Base-by-base conservation (phyloP, 2,888 invertebrate genomes). In the Tetheella fluctuosa region DNA sequence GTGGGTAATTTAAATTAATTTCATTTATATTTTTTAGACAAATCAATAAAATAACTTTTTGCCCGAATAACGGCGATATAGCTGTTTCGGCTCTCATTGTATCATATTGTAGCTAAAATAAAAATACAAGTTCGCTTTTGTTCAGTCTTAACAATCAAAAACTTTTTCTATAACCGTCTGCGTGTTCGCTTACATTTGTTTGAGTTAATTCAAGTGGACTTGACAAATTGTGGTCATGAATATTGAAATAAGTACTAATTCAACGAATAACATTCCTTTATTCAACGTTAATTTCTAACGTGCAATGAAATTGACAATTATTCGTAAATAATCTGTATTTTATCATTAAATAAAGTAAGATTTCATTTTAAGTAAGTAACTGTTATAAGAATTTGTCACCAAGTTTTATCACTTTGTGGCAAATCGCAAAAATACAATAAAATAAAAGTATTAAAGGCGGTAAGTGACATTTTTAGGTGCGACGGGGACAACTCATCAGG, bases 131-230 rank as follows among this genome's bases (percentile, higher is more conserved):
- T 70, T 69, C 67, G 63, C 59, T 65, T 72, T 70, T 71, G 65
- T 74, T 56, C 59, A 62, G 65, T 77, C 69, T 76, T 76, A 67
- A 61, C 61, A 34, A 34, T 4, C 3, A 13, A 3, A 34, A 34
- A 34, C 34, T 34, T 34, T 84, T 81, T 79, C 79, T 75, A 83
- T 84, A 83, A 80, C 79, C 72, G 68, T 72, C 70, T 66, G 66
- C 61, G 65, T 64, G 64, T 65, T 70, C 68, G 62, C 64, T 63
- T 65, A 73, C 69, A 68, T 74, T 77, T 82, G 78, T 83, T 84
- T 81, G 81, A 83, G 75, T 80, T 77, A 59, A 65, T 13, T 34
- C 34, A 34, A 34, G 34, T 34, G 34, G 34, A 30, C 34, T 34
- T 34, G 13, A 2, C 42, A 42, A 42, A 17, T 42, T 17, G 4